A percentile compares a stretch with the other conserved stretches of the same genome.
Conservation (phyloP, 1,140 invertebrate genomes). For the Ceratina calcarata region DNA sequence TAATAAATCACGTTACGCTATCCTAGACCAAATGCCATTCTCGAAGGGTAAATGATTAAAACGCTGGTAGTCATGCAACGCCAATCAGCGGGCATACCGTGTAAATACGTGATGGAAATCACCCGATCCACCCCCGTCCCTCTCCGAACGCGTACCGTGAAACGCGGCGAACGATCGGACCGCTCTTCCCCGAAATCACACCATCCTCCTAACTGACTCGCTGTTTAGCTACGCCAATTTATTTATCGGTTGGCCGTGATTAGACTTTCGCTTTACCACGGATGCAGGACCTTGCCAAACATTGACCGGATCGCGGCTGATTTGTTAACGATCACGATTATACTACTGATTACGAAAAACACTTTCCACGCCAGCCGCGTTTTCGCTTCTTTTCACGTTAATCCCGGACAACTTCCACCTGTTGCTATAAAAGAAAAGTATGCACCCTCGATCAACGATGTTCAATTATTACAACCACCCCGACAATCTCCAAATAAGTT, state of each 20-base stretch:
- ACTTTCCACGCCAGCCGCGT: background rate
- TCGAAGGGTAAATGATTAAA: constrained; percentile 61
- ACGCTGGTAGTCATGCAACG: constrained; percentile 36
- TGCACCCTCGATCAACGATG: background rate
- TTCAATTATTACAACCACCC: no score
- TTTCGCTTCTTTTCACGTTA: constrained; percentile 12
- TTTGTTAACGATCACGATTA: constrained; percentile 40
- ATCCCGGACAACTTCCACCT: constrained; percentile 53
- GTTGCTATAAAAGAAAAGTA: constrained; percentile 62
- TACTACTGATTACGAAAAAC: constrained; percentile 16
- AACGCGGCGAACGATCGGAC: background rate
- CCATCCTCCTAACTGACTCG: constrained; percentile 45
- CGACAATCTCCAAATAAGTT: no score
- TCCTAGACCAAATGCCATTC: constrained; percentile 50
- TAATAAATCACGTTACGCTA: constrained; percentile 51
- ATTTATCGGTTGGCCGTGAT: constrained; percentile 62
- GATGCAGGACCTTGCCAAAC: constrained; percentile 47
- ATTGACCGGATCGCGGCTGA: constrained; percentile 24
- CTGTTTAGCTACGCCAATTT: constrained; percentile 59
- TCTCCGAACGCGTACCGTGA: background rate
- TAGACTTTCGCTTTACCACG: constrained; percentile 64
- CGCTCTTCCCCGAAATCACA: constrained; percentile 42
- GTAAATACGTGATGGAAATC: constrained; percentile 60
- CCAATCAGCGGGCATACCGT: constrained; percentile 59
- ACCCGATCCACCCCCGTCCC: background rate